Evolutionary conservation across 2,888 invertebrate species (phyloP).

Genomic region (Lamellibrachia columna): DNA sequence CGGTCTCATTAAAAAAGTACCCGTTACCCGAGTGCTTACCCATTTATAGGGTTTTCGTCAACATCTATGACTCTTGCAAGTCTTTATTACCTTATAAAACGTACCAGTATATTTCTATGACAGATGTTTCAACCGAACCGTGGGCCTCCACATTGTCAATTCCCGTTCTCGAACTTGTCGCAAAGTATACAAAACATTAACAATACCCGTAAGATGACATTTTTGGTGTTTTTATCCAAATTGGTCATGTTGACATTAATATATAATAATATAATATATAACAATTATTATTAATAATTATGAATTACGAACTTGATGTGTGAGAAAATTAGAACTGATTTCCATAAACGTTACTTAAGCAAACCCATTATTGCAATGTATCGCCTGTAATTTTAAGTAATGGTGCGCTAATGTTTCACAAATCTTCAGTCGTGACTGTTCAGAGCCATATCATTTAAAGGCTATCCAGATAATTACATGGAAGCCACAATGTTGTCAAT

Average conservation of each 20-base stretch:
- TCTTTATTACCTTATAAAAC: neutral
- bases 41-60: neutral
- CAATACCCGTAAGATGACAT: neutral
- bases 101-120: neutral
- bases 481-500: neutral
- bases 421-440: neutral
- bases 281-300: neutral
- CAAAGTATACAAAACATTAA: neutral
- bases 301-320: too few relatives aligned
- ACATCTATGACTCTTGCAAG: too few relatives aligned
- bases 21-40: neutral
- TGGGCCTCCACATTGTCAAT: too few relatives aligned
- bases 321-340: too few relatives aligned
- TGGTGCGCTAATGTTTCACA: neutral
- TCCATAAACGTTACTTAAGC: neutral
- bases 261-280: neutral
- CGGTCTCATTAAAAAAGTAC: neutral
- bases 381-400: neutral
- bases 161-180: too few relatives aligned
- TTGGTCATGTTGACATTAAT: neutral
- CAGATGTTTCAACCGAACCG: neutral
- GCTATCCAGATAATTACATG: neutral
- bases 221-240: neutral
- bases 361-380: neutral
- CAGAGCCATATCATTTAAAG: neutral